phyloP scores from a whole-genome alignment of 2,797 vertebrate species.

The Mormyrus proboscirostris region DNA sequence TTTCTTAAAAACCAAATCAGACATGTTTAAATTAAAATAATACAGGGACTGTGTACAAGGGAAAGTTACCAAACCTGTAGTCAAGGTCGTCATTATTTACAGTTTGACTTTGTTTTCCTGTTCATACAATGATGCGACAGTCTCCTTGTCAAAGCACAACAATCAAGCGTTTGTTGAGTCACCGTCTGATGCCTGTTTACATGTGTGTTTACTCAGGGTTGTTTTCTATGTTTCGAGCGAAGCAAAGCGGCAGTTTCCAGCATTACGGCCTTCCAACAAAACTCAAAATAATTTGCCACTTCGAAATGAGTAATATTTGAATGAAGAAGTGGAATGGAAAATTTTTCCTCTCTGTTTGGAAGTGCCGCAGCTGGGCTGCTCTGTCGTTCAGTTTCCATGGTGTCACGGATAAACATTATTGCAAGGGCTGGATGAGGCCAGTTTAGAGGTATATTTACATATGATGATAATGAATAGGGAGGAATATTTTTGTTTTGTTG shows the following conservation, averaged over 20 bases:
- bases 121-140: background rate
- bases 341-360: slow-evolving; percentile 23
- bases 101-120: background rate
- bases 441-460: background rate
- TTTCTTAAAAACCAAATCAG: background rate
- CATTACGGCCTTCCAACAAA: slow-evolving; percentile 29
- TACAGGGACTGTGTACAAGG: background rate
- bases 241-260: slow-evolving; percentile 17
- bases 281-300: slow-evolving; percentile 28
- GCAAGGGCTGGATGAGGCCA: background rate
- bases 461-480: background rate
- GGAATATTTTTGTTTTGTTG: background rate
- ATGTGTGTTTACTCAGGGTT: background rate
- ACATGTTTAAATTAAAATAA: background rate
- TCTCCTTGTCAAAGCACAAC: background rate
- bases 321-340: slow-evolving; percentile 43
- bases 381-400: slow-evolving; percentile 25
- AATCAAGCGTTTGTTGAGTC: background rate
- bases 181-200: background rate
- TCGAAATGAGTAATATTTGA: slow-evolving; percentile 29
- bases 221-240: background rate
- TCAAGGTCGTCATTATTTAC: background rate
- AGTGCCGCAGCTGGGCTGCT: slow-evolving; percentile 17
- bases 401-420: slow-evolving; percentile 3
- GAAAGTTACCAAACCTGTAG: background rate